Evolutionary conservation across 1,140 invertebrate species (phyloP).

Genomic region (Conus betulinus): DNA sequence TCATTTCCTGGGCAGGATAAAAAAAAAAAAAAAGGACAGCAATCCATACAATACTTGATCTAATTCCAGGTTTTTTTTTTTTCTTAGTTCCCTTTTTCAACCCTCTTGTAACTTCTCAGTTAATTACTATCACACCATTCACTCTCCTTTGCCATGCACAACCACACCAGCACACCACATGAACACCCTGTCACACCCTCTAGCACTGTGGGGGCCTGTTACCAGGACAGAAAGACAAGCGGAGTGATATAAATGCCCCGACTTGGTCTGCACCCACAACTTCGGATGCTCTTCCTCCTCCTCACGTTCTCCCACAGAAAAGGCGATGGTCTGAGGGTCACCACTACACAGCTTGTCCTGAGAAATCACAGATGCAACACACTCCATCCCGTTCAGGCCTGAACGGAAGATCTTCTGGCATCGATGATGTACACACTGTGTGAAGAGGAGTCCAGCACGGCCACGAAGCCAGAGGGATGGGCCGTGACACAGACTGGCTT

Average conservation of each 20-base stretch:
- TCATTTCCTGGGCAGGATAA: no score
- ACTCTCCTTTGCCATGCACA: no score
- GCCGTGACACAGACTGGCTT: background rate
- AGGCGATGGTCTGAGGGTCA: background rate
- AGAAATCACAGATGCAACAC: background rate
- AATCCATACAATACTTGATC: no score
- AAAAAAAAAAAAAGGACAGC: no score
- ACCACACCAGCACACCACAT: no score
- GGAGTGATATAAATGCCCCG: background rate
- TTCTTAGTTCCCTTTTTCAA: no score
- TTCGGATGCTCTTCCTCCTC: background rate
- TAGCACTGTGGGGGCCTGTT: background rate
- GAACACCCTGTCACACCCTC: no score
- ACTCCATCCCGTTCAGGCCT: background rate
- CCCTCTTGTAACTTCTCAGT: no score
- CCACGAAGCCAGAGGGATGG: conserved; percentile 2
- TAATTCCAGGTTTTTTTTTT: no score
- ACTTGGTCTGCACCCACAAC: background rate
- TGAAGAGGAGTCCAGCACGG: background rate
- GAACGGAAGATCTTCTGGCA: background rate
- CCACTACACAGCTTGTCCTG: background rate
- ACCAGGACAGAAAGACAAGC: background rate
- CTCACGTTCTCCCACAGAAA: background rate
- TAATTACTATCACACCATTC: no score
- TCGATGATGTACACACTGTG: background rate